Evolutionary conservation across 2,113 vertebrate genomes (phyloP).

Genomic region (Pachypanchax playfairii): DNA sequence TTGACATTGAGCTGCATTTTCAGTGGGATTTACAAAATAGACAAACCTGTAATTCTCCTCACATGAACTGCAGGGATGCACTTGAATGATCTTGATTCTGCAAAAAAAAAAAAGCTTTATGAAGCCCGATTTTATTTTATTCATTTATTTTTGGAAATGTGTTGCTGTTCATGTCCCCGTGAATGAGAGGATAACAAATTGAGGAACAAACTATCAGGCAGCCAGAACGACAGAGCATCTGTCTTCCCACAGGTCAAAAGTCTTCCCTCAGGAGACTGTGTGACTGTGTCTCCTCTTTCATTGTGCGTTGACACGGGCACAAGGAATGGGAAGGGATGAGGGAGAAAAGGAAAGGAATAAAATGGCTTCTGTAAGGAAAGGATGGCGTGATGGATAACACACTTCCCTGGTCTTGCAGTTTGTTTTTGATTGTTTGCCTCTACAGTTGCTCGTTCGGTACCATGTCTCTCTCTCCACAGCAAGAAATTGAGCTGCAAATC

Average conservation of each 20-base stretch:
- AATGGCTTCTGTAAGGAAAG: constrained; percentile 27
- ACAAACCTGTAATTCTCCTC: not conserved
- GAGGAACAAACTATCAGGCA: constrained; percentile 27
- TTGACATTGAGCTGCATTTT: too few species aligned
- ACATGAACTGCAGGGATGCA: not conserved
- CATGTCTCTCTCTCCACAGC: too few species aligned
- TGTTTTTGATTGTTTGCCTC: constrained; percentile 11
- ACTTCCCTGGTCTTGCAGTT: constrained; percentile 9
- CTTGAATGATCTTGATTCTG: constrained; percentile 8
- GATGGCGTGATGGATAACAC: constrained; percentile 52
- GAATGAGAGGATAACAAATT: constrained; percentile 42
- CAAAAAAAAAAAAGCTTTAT: too few species aligned
- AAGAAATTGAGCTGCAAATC: too few species aligned
- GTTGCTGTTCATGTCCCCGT: not conserved
- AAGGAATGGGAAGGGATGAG: constrained; percentile 24
- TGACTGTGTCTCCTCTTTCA: constrained; percentile 14
- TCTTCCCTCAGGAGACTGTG: constrained; percentile 36
- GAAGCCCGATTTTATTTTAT: too few species aligned
- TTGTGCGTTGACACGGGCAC: constrained; percentile 37
- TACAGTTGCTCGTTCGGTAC: too few species aligned
- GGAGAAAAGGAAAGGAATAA: constrained; percentile 17
- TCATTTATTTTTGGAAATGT: too few species aligned
- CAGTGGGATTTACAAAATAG: not conserved
- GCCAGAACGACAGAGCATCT: constrained; percentile 24
- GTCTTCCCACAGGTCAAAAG: constrained; percentile 52